phyloP scores from a whole-genome alignment of 2,113 vertebrate genomes.

The Poecile atricapillus region DNA sequence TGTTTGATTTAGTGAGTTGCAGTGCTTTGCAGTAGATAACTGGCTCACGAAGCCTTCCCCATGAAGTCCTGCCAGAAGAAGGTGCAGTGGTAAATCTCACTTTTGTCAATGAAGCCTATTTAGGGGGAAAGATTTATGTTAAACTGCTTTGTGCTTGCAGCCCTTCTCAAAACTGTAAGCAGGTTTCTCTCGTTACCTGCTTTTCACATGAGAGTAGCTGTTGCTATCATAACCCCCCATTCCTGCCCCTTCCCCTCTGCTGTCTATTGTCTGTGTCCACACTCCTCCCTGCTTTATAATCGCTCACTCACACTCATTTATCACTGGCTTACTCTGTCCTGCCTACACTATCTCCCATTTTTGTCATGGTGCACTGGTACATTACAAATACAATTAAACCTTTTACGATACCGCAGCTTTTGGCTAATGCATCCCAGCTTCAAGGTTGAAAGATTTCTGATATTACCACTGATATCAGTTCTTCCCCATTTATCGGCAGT shows the following conservation, averaged over 20 bases:
- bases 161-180: not conserved
- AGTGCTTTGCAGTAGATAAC: slow-evolving; percentile 39
- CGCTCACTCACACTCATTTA: slow-evolving; percentile 78
- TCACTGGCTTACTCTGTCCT: slow-evolving; percentile 70
- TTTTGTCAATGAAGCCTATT: slow-evolving; percentile 60
- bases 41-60: slow-evolving; percentile 8
- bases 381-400: slow-evolving; percentile 87
- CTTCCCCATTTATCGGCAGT: slow-evolving; percentile 79
- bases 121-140: slow-evolving; percentile 56
- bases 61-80: slow-evolving; percentile 35
- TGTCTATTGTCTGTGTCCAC: slow-evolving; percentile 77
- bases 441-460: slow-evolving; percentile 84
- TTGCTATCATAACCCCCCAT: slow-evolving; percentile 39
- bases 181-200: slow-evolving; percentile 49
- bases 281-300: slow-evolving; percentile 68
- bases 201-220: slow-evolving; percentile 29
- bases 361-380: slow-evolving; percentile 82
- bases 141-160: not conserved
- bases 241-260: slow-evolving; percentile 40
- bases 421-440: slow-evolving; percentile 76
- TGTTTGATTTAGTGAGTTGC: slow-evolving; percentile 62
- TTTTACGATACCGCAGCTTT: slow-evolving; percentile 77
- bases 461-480: slow-evolving; percentile 80
- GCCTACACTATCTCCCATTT: slow-evolving; percentile 77
- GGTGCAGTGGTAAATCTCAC: slow-evolving; percentile 57